Evolutionary conservation across 2,888 invertebrate species (phyloP).

Genomic region (Apeira syringaria): DNA sequence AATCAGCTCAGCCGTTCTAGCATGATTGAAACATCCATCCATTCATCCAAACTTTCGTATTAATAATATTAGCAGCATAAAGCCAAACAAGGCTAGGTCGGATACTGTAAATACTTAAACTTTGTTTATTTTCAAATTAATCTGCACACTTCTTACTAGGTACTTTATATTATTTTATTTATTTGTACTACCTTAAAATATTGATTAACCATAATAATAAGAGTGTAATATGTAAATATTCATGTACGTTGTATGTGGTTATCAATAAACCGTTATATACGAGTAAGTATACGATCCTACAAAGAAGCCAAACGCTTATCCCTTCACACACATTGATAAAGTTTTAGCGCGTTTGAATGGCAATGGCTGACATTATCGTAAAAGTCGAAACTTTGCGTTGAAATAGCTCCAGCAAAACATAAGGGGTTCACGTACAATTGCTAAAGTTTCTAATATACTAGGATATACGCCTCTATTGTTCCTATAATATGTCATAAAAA

Average conservation of each 20-base stretch:
- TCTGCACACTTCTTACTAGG: too few species aligned
- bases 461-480: constrained; percentile 70
- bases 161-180: too few species aligned
- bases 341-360: constrained; percentile 81
- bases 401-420: constrained; percentile 77
- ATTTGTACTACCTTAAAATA: too few species aligned
- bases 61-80: too few species aligned
- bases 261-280: constrained; percentile 14
- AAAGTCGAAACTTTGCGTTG: constrained; percentile 80
- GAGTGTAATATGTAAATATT: constrained; percentile 7
- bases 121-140: too few species aligned
- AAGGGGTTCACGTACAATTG: constrained; percentile 82
- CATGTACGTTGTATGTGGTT: constrained; percentile 11
- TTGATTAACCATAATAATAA: not conserved
- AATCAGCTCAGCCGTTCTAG: too few species aligned
- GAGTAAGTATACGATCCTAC: constrained; percentile 19
- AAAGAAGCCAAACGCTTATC: constrained; percentile 70
- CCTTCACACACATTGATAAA: constrained; percentile 81
- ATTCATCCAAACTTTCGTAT: too few species aligned
- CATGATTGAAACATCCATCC: too few species aligned
- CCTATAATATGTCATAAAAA: constrained; percentile 74
- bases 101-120: too few species aligned
- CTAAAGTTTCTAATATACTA: constrained; percentile 78
- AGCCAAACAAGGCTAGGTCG: too few species aligned
- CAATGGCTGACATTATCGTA: constrained; percentile 83